phyloP scores from a whole-genome alignment of 2,797 vertebrate species.

The Kryptolebias ocellatus region DNA sequence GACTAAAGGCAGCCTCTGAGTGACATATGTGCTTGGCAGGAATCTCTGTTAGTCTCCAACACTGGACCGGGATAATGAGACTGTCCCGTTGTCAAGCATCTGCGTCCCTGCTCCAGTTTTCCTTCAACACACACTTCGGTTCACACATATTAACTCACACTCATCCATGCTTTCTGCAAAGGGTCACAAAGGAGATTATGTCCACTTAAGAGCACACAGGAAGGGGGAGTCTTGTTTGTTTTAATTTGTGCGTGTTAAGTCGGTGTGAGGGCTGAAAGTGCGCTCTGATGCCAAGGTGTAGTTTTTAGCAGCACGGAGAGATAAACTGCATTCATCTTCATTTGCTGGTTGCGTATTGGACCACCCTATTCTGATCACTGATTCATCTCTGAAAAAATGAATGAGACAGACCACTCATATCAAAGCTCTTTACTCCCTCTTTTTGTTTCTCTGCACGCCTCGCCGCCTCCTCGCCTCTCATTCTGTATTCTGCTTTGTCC shows the following conservation, averaged over 20 bases:
- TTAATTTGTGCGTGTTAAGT: background rate
- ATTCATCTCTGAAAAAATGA: constrained; percentile 38
- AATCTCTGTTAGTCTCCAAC: constrained; percentile 47
- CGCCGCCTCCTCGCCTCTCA: constrained; percentile 25
- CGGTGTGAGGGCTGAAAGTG: background rate
- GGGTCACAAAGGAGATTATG: constrained; percentile 3
- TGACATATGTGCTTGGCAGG: constrained; percentile 62
- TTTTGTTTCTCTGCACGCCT: constrained; percentile 20
- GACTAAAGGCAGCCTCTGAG: constrained; percentile 53
- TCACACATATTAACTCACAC: constrained; percentile 6
- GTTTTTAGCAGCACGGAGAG: constrained; percentile 59
- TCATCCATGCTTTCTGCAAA: constrained; percentile 11
- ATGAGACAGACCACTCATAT: constrained; percentile 29
- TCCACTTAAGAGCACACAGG: background rate
- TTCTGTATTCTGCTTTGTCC: constrained; percentile 49
- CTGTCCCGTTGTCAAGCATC: constrained; percentile 69
- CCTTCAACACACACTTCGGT: constrained; percentile 31
- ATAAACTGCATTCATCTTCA: constrained; percentile 79
- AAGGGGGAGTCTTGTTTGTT: constrained; percentile 21
- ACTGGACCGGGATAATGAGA: constrained; percentile 69
- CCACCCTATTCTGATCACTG: constrained; percentile 51
- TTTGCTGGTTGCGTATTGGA: constrained; percentile 67
- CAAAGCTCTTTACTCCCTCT: constrained; percentile 1
- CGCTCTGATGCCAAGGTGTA: constrained; percentile 41
- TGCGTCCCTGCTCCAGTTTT: constrained; percentile 64